phyloP scores from a whole-genome alignment of 2,888 invertebrate species.

The Eucriotettix oculatus region DNA sequence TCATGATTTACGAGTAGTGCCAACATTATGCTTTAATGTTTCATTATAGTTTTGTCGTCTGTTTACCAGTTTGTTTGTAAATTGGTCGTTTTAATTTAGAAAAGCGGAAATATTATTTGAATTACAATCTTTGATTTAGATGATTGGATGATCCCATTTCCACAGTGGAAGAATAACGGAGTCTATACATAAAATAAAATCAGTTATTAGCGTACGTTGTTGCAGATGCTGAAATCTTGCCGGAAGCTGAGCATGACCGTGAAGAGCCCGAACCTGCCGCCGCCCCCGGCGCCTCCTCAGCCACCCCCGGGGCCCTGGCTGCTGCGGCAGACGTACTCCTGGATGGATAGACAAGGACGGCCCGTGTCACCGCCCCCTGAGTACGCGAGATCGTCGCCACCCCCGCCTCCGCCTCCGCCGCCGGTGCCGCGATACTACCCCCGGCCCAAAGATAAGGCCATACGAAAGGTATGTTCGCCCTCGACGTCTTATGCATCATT shows the following conservation, averaged over 20 bases:
- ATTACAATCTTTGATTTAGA: too few species aligned
- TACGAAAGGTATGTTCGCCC: constrained; percentile 35
- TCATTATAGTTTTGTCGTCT: too few species aligned
- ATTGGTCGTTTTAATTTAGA: too few species aligned
- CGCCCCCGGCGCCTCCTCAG: constrained; percentile 19
- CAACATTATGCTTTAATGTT: too few species aligned
- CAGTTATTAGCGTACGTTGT: constrained; percentile 9
- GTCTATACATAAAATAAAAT: too few species aligned
- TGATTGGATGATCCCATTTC: too few species aligned
- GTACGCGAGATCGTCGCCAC: constrained; percentile 27
- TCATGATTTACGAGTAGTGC: too few species aligned
- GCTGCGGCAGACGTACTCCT: constrained; percentile 70
- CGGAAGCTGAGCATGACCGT: constrained; percentile 80
- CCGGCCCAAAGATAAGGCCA: constrained; percentile 38
- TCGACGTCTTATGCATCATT: background rate
- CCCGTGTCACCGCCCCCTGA: constrained; percentile 74
- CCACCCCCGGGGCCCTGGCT: constrained; percentile 32
- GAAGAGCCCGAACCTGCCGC: constrained; percentile 50
- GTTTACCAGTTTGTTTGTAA: too few species aligned
- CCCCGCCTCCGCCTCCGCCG: constrained; percentile 23
- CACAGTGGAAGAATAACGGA: too few species aligned
- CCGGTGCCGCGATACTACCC: constrained; percentile 19
- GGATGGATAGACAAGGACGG: constrained; percentile 85
- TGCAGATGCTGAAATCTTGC: constrained; percentile 78
- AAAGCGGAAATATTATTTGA: too few species aligned